These are phyloP conservation scores for Centropyge bicolor DNA, from an alignment of 2,797 vertebrate genomes.

Conservation along the genomic window DNA sequence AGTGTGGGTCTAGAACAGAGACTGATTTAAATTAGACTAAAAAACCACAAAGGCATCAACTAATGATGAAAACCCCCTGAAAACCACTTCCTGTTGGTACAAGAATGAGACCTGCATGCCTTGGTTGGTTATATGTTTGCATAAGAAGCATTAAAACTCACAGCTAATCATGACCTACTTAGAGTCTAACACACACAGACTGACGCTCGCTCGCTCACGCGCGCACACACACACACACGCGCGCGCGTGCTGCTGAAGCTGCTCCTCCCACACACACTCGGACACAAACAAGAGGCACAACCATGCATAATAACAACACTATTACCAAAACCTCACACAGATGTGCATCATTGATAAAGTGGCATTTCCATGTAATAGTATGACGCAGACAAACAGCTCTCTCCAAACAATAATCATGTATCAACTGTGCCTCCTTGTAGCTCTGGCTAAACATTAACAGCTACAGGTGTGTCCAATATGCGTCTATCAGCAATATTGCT, in stretches of 20 bases:
- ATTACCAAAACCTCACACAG: neutral
- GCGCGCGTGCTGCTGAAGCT: constrained; percentile 28
- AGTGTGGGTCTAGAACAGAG: neutral
- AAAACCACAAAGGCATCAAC: no score
- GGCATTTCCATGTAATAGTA: accelerated
- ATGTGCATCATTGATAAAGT: neutral
- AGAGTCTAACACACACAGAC: constrained; percentile 39
- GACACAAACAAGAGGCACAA: constrained; percentile 32
- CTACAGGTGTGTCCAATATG: neutral
- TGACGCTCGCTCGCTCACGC: constrained; percentile 28
- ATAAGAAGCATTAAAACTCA: constrained; percentile 49
- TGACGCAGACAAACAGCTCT: neutral
- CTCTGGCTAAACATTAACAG: neutral
- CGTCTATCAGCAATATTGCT: neutral
- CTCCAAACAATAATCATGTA: neutral
- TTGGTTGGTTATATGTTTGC: constrained; percentile 32
- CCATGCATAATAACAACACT: neutral
- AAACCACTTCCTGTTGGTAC: neutral
- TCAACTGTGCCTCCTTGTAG: neutral
- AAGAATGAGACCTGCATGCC: neutral
- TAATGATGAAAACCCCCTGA: neutral
- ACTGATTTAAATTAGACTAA: neutral
- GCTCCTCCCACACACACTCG: constrained; percentile 59
- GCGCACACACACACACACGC: constrained; percentile 24
- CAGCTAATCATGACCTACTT: constrained; percentile 81